Percentiles rank a stretch among this genome's conserved stretches.
phyloP scores from a whole-genome alignment of 2,797 vertebrate species.

The Garrulus glandarius region DNA sequence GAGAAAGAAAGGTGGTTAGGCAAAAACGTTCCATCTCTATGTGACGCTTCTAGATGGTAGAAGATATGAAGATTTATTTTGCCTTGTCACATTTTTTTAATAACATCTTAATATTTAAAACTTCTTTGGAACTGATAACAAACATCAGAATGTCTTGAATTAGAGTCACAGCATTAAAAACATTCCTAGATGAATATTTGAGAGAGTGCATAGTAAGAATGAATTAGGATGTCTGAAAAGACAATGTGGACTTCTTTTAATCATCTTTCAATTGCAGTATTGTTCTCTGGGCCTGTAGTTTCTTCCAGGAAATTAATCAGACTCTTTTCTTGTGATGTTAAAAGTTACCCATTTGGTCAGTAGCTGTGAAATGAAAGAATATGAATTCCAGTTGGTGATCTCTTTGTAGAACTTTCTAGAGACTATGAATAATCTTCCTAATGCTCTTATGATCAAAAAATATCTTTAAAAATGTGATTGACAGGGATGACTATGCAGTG shows the following conservation, averaged over 20 bases:
- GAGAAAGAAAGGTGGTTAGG: background rate
- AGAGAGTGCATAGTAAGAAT: background rate
- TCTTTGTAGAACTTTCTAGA: constrained; percentile 18
- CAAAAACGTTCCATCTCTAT: background rate
- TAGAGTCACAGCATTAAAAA: background rate
- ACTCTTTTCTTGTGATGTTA: constrained; percentile 29
- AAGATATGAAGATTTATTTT: background rate
- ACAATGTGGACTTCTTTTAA: background rate
- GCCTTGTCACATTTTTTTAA: background rate
- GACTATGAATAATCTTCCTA: background rate
- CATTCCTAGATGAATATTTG: background rate
- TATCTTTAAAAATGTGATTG: constrained; percentile 47
- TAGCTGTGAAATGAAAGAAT: constrained; percentile 12
- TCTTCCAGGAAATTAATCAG: constrained; percentile 19
- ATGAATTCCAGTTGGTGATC: constrained; percentile 17
- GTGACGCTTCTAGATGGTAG: background rate
- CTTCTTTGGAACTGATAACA: background rate
- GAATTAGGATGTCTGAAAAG: background rate
- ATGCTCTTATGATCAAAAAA: constrained; percentile 30
- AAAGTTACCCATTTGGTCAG: constrained; percentile 1
- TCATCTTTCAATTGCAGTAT: background rate
- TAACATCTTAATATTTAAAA: background rate
- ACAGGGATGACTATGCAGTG: background rate
- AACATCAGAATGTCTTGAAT: background rate
- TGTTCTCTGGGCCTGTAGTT: background rate